These are phyloP conservation scores for Drosophila tropicalis DNA, from an alignment of 1,140 invertebrate species.

Conservation along the genomic window DNA sequence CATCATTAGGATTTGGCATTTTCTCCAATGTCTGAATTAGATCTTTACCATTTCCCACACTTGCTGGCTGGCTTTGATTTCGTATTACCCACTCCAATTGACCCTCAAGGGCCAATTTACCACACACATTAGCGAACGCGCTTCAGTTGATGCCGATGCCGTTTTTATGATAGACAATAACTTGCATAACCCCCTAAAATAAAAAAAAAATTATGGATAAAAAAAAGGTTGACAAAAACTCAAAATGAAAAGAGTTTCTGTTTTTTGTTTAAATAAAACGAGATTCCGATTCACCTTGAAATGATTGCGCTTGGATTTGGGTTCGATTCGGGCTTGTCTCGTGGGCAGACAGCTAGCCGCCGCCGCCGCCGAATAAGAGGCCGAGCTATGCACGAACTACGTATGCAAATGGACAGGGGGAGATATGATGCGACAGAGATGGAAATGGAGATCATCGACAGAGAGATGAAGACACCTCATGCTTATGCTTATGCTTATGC, in stretches of 20 bases:
- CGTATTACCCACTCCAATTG: slow-evolving; percentile 6
- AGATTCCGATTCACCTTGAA: slow-evolving; percentile 13
- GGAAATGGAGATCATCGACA: neutral
- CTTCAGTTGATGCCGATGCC: slow-evolving; percentile 9
- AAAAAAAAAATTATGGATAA: slow-evolving; percentile 1
- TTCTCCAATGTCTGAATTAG: neutral
- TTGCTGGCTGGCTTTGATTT: slow-evolving; percentile 14
- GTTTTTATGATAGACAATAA: slow-evolving; percentile 14
- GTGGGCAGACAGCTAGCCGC: slow-evolving; percentile 43
- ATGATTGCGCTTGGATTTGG: slow-evolving; percentile 11
- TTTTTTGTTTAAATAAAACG: neutral
- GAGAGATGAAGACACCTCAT: slow-evolving; percentile 28
- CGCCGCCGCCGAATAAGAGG: slow-evolving; percentile 3
- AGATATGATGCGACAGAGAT: slow-evolving; percentile 20
- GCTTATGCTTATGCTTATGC: slow-evolving; percentile 35
- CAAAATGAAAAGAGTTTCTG: neutral
- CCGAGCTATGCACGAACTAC: slow-evolving; percentile 29
- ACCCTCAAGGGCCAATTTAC: slow-evolving; percentile 13
- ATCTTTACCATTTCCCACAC: slow-evolving; percentile 1
- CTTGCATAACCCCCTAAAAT: slow-evolving; percentile 5
- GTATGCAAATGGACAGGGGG: slow-evolving; percentile 35
- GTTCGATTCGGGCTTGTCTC: slow-evolving; percentile 28
- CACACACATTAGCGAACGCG: slow-evolving; percentile 8
- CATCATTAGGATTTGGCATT: neutral
- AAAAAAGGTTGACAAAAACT: slow-evolving; percentile 7